Evolutionary conservation across 1,140 invertebrate species (phyloP), one percentile per base, ranked within the genome.

Genomic region (Proales similis): DNA sequence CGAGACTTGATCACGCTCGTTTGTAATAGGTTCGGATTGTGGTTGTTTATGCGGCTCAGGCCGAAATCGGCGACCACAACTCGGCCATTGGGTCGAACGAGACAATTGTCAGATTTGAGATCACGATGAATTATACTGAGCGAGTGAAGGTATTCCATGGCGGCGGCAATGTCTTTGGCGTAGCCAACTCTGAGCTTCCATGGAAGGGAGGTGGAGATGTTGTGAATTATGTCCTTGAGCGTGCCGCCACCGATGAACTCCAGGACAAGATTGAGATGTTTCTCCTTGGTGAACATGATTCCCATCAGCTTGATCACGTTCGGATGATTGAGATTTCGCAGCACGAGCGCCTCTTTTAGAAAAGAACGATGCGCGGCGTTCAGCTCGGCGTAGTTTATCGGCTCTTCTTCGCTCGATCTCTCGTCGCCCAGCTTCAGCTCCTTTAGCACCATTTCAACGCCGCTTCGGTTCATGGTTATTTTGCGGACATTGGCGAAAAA

Each of bases 221-320:
- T 66, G 22, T 72, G 68, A n/a, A 76, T 64, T 3, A 72, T 51
- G 14, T 70, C 69, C 30, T 71, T 72, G 22, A 76, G 48, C 11
- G 73, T 74, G 7, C 74, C 74, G 48, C 72, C 71, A 38, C 69
- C 66, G 9, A 76, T 71, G 64, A 68, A 74, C 48, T 76, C 74
- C 69, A 73, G 92, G 20, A 94, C 85, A 42, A 95, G 79, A 70
- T 92, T 88, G 30, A 95, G 76, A 47, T 88, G 85, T 68, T 87
- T 86, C 46, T 92, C 90, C 72, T 90, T 90, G n/a, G 43, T 36
- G 72, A 93, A 93, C 33, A 95, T 76, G 2, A 95, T 88, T 0
- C 90, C 90, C 64, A 92, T 87, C 71, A 95, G 92, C 38, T 87
- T 80, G 38, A 94, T 76, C 32, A 93, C 88, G 75, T 92, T 90